Evolutionary conservation across 2,797 vertebrate species (phyloP), one percentile per base, ranked within the genome.

Genomic region (Notolepis coatsorum): DNA sequence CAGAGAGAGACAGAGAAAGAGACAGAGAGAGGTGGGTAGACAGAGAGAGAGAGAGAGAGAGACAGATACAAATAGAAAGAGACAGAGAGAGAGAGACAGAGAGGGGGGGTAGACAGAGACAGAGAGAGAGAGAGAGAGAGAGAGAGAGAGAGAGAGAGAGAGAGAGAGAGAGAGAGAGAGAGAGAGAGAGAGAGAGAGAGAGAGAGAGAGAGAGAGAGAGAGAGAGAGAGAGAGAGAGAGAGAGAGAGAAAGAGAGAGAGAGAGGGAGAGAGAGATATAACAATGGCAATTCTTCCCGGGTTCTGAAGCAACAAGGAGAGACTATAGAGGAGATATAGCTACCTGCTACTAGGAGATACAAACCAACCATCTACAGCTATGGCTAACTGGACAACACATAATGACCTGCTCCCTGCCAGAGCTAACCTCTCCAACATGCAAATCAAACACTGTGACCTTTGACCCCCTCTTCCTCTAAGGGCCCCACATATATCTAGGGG

Each of bases 211-310:
- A n/a, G n/a, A n/a, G n/a, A n/a, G n/a, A n/a, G n/a, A n/a, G n/a
- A n/a, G n/a, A n/a, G n/a, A n/a, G n/a, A n/a, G n/a, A n/a, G n/a
- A n/a, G n/a, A n/a, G n/a, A n/a, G n/a, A n/a, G n/a, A n/a, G n/a
- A n/a, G n/a, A n/a, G n/a, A n/a, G n/a, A n/a, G n/a, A n/a, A n/a
- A n/a, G n/a, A n/a, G n/a, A n/a, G n/a, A n/a, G n/a, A n/a, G n/a
- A n/a, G n/a, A n/a, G n/a, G n/a, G n/a, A n/a, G n/a, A n/a, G n/a
- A n/a, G n/a, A n/a, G n/a, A n/a, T n/a, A n/a, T n/a, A n/a, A n/a
- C n/a, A n/a, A 33, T 18, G 50, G 88, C 87, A 90, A 86, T 88
- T 89, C 79, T 84, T 85, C 20, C 62, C 24, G 35, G 71, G 85
- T 84, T 77, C 76, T 65, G 73, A 77, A 71, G 71, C 58, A 71